Conservation (phyloP, 2,113 vertebrate species). For the Stegostoma tigrinum region DNA sequence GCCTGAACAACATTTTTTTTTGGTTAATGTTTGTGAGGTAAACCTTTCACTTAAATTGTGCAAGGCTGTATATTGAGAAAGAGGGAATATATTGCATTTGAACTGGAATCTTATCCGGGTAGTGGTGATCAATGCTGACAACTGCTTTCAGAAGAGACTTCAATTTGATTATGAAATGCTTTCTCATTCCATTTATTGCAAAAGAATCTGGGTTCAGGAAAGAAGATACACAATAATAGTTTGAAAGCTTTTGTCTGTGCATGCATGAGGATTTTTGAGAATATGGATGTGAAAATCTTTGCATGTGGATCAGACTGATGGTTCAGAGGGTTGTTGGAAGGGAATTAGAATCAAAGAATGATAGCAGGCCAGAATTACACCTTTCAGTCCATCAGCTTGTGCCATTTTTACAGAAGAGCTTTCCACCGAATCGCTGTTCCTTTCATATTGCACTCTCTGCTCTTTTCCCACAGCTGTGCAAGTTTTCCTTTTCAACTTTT, state of each 20-base stretch:
- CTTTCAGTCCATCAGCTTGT: background rate
- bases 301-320: background rate
- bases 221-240: background rate
- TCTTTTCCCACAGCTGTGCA: background rate
- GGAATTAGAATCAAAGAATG: background rate
- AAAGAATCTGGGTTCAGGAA: background rate
- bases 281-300: background rate
- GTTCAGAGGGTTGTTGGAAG: background rate
- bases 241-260: background rate
- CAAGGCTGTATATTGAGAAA: background rate
- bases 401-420: background rate
- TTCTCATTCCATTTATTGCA: background rate
- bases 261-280: background rate
- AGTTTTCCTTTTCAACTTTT: background rate
- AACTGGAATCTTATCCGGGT: background rate
- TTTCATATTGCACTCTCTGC: background rate
- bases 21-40: background rate
- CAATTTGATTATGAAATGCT: background rate
- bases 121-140: background rate
- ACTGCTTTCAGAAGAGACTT: background rate
- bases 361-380: background rate
- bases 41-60: background rate
- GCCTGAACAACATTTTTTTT: background rate
- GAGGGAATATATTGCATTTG: background rate
- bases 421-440: background rate